These are phyloP conservation scores for Zaprionus tsacasi DNA, from an alignment of 1,140 invertebrate genomes.

Conservation along the genomic window DNA sequence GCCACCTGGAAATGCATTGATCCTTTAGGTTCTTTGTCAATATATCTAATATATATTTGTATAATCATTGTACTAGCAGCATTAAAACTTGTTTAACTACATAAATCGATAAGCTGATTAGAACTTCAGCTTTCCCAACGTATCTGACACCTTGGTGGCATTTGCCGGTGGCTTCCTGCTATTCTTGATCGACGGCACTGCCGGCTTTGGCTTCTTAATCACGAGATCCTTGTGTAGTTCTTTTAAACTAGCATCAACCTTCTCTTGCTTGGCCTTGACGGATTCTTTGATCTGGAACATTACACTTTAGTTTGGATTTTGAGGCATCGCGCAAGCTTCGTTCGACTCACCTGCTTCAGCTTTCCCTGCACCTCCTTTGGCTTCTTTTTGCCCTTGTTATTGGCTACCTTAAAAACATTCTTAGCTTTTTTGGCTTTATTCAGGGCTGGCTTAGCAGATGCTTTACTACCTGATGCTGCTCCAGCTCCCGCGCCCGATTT, in stretches of 20 bases:
- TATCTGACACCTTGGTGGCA: conserved; percentile 69
- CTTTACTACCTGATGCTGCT: conserved; percentile 35
- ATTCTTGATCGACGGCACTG: conserved; percentile 60
- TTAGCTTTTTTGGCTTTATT: conserved; percentile 79
- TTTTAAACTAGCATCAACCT: conserved; percentile 74
- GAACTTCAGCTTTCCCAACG: conserved; percentile 78
- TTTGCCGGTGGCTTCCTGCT: conserved; percentile 70
- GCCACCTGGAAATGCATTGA: conserved; percentile 32
- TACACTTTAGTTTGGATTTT: background rate
- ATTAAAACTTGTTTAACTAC: conserved; percentile 25
- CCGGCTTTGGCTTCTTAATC: conserved; percentile 74
- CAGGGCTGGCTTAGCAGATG: conserved; percentile 51
- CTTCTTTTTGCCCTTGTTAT: conserved; percentile 78
- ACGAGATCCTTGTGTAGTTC: conserved; percentile 80
- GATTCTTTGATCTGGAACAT: conserved; percentile 71
- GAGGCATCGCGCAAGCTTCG: background rate
- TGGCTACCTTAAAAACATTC: conserved; percentile 76
- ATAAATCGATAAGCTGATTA: conserved; percentile 25
- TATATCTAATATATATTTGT: conserved; percentile 62
- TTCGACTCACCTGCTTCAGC: conserved; percentile 73
- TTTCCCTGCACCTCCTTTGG: conserved; percentile 83
- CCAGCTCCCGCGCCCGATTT: conserved; percentile 26
- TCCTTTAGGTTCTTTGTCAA: conserved; percentile 33
- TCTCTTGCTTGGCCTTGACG: conserved; percentile 79
- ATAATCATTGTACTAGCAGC: conserved; percentile 51